Conservation (phyloP, 2,888 invertebrate genomes). For the Hypsopygia costalis region DNA sequence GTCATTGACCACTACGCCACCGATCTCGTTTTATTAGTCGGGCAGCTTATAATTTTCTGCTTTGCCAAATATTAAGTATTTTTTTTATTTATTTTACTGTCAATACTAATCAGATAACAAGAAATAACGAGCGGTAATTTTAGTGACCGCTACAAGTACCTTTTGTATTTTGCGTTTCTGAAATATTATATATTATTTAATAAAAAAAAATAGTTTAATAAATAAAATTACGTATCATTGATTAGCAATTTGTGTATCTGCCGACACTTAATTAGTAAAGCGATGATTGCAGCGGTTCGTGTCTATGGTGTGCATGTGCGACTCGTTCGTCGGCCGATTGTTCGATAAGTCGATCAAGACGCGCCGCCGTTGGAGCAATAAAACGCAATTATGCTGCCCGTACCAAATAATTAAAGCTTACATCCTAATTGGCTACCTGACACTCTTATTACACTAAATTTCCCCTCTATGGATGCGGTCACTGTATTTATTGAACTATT, state of each 20-base stretch:
- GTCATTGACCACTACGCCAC: too few species aligned
- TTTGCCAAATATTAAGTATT: too few species aligned
- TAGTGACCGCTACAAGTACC: too few species aligned
- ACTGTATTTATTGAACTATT: constrained; percentile 14
- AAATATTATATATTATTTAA: too few species aligned
- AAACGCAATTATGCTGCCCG: constrained; percentile 44
- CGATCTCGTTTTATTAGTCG: too few species aligned
- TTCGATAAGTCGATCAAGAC: constrained; percentile 38
- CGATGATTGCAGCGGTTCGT: constrained; percentile 24
- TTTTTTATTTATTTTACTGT: too few species aligned
- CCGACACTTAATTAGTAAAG: constrained; percentile 29
- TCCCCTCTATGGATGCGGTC: neutral
- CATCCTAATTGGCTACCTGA: constrained; percentile 35
- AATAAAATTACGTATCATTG: too few species aligned
- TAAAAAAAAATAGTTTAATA: too few species aligned
- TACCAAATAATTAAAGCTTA: constrained; percentile 35
- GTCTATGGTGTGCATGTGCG: constrained; percentile 10
- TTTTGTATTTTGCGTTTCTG: too few species aligned
- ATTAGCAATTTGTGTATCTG: neutral
- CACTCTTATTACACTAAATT: constrained; percentile 3
- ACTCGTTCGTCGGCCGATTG: constrained; percentile 18
- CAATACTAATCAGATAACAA: too few species aligned
- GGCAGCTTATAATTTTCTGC: too few species aligned
- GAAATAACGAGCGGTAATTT: too few species aligned
- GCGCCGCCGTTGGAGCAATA: constrained; percentile 36